A percentile compares a stretch with the other conserved stretches of the same genome.
These are phyloP conservation scores for Eilema caniola DNA, from an alignment of 2,888 invertebrate species.

Conservation along the genomic window DNA sequence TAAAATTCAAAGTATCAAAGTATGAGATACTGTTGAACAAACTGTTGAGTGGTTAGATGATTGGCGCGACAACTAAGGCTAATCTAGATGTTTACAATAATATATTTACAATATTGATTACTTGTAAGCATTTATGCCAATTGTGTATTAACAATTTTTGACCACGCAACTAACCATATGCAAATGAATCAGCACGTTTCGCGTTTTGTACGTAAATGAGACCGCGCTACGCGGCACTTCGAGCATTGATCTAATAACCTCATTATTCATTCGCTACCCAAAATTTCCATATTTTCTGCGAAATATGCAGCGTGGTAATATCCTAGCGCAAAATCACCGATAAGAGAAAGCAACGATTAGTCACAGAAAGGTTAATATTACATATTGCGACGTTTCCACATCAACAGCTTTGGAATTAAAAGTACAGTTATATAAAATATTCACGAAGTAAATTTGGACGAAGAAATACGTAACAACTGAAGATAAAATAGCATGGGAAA, in stretches of 20 bases:
- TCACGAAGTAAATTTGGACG: constrained; percentile 51
- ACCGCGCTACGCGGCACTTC: constrained; percentile 84
- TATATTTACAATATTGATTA: not conserved
- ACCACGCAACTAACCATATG: constrained; percentile 70
- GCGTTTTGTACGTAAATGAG: constrained; percentile 73
- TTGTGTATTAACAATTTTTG: constrained; percentile 42
- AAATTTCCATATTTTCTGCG: constrained; percentile 58
- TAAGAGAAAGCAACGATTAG: constrained; percentile 83
- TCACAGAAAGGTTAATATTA: constrained; percentile 82
- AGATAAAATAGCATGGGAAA: constrained; percentile 74
- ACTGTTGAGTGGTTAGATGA: constrained; percentile 2
- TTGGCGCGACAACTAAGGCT: not conserved
- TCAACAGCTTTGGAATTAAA: constrained; percentile 59
- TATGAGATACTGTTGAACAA: not conserved
- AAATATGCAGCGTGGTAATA: constrained; percentile 60
- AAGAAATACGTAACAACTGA: constrained; percentile 33
- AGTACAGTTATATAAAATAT: constrained; percentile 77
- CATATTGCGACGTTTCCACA: constrained; percentile 72
- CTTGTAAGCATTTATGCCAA: constrained; percentile 29
- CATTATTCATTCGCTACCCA: constrained; percentile 63
- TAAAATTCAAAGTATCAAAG: not conserved
- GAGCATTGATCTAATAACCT: constrained; percentile 83
- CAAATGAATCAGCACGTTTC: constrained; percentile 86
- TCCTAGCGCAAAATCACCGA: constrained; percentile 70
- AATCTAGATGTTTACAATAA: constrained; percentile 6